Evolutionary conservation across 2,888 invertebrate genomes (phyloP), one percentile per base, ranked within the genome.

Genomic region (Piscicola geometra): DNA sequence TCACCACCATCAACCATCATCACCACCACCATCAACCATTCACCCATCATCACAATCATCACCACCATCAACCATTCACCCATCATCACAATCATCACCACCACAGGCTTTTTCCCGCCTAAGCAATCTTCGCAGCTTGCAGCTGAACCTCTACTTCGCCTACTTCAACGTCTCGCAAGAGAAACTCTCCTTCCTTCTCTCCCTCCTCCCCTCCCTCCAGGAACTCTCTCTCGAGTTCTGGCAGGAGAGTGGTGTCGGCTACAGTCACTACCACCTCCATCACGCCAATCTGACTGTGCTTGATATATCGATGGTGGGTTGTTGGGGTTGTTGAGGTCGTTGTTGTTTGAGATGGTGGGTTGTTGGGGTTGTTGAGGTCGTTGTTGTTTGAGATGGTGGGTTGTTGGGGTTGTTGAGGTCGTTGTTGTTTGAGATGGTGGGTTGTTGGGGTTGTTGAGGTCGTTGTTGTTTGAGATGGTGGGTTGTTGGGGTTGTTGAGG

Each of bases 201-300:
- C 73, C 32, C 78, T 80, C 0, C 73, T 83, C 30, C 81, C 81
- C 0, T 77, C 76, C 21, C 79, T 84, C n/a, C 78, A 81, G 33
- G 79, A 80, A 33, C 80, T 84, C 30, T 80, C 83, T 78, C 77
- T 84, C 30, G 83, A 85, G 78, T 82, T 84, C 1, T 84, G 84
- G 83, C 82, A 82, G 18, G 83, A 84, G 25, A 82, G 82, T 74
- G 82, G 81, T 18, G 79, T 79, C n/a, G 82, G 83, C 3, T 79
- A 83, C 60, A 76, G 79, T 21, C 79, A 82, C 15, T 84, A 82
- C 79, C 72, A 77, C 9, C 75, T 84, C 30, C 70, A 78, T n/a
- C 83, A 83, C 21, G 75, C 77, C 28, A 81, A 81, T 12, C 75
- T 85, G 18, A 80, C 81, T 64, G 82, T 83, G 74, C 79, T 85